Evolutionary conservation across 2,113 vertebrate species (phyloP), one percentile per base, ranked within the genome.

Genomic region (Ctenodactylus gundi): DNA sequence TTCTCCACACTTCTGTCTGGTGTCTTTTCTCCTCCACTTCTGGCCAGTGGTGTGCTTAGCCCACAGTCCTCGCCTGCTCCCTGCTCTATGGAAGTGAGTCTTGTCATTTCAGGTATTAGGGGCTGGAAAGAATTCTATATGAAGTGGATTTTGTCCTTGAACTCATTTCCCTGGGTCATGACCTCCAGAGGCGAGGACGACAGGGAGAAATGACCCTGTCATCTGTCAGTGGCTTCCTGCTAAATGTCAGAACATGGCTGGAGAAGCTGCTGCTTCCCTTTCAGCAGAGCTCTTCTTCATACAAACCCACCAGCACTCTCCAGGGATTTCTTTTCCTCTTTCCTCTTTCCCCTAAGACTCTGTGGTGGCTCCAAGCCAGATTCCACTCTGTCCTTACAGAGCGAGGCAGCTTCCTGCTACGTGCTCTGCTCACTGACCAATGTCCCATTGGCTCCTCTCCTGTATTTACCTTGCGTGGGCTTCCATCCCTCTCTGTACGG

Each of bases 181-280:
- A 60, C 68, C 92, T 86, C 49, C 17, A 68, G 83, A 78, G 25
- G 8, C 1, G 6, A 87, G 75, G 68, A 39, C 0, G 3, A 55
- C 67, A 80, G 77, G 36, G 44, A 83, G 58, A 62, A 92, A 70
- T 34, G 39, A 76, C 72, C 39, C 18, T 46, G 57, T 44, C 20
- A 34, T 53, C 67, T 82, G 72, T 78, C 58, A 36, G 7, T 2
- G 44, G 83, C 64, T 91, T 41, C 51, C 65, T 86, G 49, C 44
- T 51, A 51, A 55, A 85, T 12, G 41, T 62, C 75, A 95, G 68
- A 41, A 17, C 15, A 75, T 53, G 53, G n/a, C 53, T 80, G 58
- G 53, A 92, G 92, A 86, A 39, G n/a, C 64, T 64, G 83, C 46
- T n/a, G 72, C 90, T 81, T 58, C 20, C 67, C 62, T 64, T 81